Evolutionary conservation across 2,113 vertebrate genomes (phyloP), one percentile per base, ranked within the genome.

Genomic region (Lucifuga dentata): DNA sequence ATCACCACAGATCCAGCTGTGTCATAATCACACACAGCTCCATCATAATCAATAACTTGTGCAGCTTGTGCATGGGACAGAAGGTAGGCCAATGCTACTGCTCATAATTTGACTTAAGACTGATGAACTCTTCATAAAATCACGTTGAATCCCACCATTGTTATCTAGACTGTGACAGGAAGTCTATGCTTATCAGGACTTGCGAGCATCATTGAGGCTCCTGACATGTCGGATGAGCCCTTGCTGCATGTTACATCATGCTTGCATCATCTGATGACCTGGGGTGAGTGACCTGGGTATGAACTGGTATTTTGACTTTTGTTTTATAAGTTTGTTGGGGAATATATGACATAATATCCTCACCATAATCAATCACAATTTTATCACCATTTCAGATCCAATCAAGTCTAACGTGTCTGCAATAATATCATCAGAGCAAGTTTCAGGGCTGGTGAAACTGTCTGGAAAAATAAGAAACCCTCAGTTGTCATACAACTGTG

Each of bases 21-120:
- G 76, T 86, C 21, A 71, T 92, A 48, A 69, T 91, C 24, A 77
- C 83, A 50, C 91, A 90, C 50, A 17, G 81, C 67, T 91, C 91
- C 45, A 87, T 71, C 41, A 91, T 91, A 33, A 89, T 95, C 81
- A 71, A 78, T 36, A 71, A 92, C 73, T 44, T 95, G 59, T 87
- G 76, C 35, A 55, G 61, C 62, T 88, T 88, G 36, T 39, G 77
- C 49, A 58, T 62, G 35, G 76, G 57, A 16, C 77, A 89, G 86
- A 70, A 83, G 89, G 85, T 89, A 77, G n/a, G 6, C 3, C 5
- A 11, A 16, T 16, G 46, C 55, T 21, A 2, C 0, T 23, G 1
- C 1, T 1, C 11, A 11, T 21, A 8, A 11, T 21, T 26, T 24
- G 33, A 5, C 23, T 20, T 16, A 2, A 43, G 15, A 46, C 20